A percentile compares a stretch with the other conserved stretches of the same genome.
Conservation (phyloP, 2,888 invertebrate species). For the Agrochola macilenta region DNA sequence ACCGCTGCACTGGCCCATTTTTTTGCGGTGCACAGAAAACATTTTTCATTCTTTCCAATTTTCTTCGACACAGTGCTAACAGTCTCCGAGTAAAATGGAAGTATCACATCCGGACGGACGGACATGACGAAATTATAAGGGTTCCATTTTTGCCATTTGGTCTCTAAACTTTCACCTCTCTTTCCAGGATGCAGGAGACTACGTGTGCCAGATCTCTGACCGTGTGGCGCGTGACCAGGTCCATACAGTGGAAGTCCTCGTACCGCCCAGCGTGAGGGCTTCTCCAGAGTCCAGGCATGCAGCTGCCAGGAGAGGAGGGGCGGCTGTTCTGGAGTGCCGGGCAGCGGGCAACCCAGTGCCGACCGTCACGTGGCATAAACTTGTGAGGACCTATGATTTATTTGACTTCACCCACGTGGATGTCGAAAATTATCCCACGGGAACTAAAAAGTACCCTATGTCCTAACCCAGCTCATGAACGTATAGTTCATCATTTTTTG, state of each 20-base stretch:
- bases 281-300: conserved; percentile 92
- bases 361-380: conserved; percentile 93
- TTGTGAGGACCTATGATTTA: conserved; percentile 82
- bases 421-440: no score
- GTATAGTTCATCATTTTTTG: background rate
- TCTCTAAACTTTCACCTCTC: background rate
- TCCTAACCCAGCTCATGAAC: background rate
- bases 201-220: conserved; percentile 94
- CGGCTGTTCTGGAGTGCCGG: conserved; percentile 93
- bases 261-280: conserved; percentile 93
- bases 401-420: background rate
- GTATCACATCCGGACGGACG: no score
- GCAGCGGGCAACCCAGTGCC: conserved; percentile 94
- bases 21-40: no score
- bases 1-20: no score
- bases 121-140: no score
- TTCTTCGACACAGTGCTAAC: no score
- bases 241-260: conserved; percentile 93
- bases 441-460: background rate
- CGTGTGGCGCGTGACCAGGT: conserved; percentile 92
- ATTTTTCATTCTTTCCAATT: no score
- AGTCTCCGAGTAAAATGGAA: no score
- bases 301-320: conserved; percentile 92
- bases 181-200: conserved; percentile 92
- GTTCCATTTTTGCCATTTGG: no score